Conservation (phyloP, 2,888 invertebrate genomes). For the Idaea biselata region DNA sequence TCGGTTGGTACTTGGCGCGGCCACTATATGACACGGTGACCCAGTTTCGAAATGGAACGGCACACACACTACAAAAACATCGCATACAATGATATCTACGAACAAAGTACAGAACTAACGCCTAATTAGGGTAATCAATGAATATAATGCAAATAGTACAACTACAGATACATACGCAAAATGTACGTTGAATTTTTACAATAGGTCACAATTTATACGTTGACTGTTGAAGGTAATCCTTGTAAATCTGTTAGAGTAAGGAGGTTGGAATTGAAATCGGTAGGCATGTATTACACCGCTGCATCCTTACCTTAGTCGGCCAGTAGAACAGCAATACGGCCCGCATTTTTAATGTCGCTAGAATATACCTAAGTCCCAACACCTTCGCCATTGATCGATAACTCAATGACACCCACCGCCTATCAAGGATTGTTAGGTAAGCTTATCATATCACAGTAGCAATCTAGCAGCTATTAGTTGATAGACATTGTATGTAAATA, state of each 20-base stretch:
- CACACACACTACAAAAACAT: constrained; percentile 64
- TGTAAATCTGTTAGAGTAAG: background rate
- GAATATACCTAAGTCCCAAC: constrained; percentile 16
- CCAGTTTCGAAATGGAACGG: constrained; percentile 78
- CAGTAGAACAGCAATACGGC: constrained; percentile 47
- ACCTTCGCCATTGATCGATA: constrained; percentile 23
- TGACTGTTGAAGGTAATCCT: background rate
- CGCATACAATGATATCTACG: constrained; percentile 53
- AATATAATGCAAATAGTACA: constrained; percentile 28
- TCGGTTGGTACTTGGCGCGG: constrained; percentile 66
- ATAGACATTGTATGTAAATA: background rate
- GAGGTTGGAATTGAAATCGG: background rate
- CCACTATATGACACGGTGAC: constrained; percentile 76
- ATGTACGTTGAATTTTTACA: background rate
- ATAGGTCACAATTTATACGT: background rate
- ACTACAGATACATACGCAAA: background rate
- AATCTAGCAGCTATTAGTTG: background rate
- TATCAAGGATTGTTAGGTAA: constrained; percentile 2
- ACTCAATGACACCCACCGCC: constrained; percentile 18
- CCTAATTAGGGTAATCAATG: constrained; percentile 49
- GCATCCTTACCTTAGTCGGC: constrained; percentile 47
- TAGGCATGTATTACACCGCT: constrained; percentile 13
- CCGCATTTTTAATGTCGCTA: constrained; percentile 61
- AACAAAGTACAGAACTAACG: constrained; percentile 45
- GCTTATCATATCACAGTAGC: constrained; percentile 1